Evolutionary conservation across 2,113 vertebrate genomes (phyloP), one percentile per base, ranked within the genome.

Genomic region (Phaethon lepturus): DNA sequence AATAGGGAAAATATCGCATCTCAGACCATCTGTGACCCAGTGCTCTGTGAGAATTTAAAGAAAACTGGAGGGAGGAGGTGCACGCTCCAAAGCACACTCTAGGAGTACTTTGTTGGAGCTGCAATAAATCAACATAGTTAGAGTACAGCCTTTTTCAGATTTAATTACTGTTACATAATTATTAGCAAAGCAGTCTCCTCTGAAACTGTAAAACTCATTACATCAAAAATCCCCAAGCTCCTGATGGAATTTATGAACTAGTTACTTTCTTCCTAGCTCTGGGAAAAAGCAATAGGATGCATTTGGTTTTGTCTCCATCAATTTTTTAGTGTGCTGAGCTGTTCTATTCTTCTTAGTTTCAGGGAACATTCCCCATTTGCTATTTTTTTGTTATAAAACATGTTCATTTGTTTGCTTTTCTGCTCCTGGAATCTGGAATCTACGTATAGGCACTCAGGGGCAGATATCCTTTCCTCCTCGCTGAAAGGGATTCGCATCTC

Each of bases 11-110:
- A 99, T 99, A 99, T 99, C 98, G 94, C 98, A 98, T 99, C 99
- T 99, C 99, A 98, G 98, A 98, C 99, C 99, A 99, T 99, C 99
- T 99, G 99, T 99, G 99, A 99, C 99, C 99, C 99, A 98, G 98
- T 98, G 98, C 99, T 99, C 98, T 98, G 98, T 99, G 98, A 97
- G 98, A 98, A 99, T 99, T 99, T 99, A 98, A 98, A 98, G 99
- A 99, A 98, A 99, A 98, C 98, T 98, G 98, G 98, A 98, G 98
- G 98, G 98, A 97, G 98, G 98, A 97, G 93, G 97, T 96, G 95
- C 97, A 98, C 80, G 97, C 98, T 98, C 98, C 98, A 98, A 97
- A 98, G 97, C 98, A 97, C 97, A 97, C 97, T 98, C 75, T 96
- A 98, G 98, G 98, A 98, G 98, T 96, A 98, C 98, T 98, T 98